Base-by-base conservation (phyloP, 2,888 invertebrate genomes). In the Apoderus coryli region DNA sequence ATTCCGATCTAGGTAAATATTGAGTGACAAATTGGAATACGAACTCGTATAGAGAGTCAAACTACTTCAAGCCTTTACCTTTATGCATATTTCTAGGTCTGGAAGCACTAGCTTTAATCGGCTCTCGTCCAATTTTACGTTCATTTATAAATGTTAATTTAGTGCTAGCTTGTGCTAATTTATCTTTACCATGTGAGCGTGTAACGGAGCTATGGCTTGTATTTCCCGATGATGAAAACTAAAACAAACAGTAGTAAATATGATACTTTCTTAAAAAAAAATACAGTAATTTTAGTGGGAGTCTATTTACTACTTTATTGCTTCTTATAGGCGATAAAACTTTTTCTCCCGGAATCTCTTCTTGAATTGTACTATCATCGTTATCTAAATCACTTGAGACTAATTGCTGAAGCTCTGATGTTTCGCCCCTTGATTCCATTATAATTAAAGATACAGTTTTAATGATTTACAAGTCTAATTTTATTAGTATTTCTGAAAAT, bases 351-450 rank as follows among this genome's bases (percentile, higher is more conserved):
- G 45, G 46, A 12, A 49, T 35, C 35, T 58, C 58, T 34, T 56
- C 56, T 41, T 57, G 57, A 24, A 50, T 47, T 25, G 53, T 53
- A 35, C 56, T 58, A 39, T 59, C 58, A 33, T 60, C 60, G 38
- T 58, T 57, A 42, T 58, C 59, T 12, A 54, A 54, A 42, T 60
- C 60, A 41, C 58, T 59, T 6, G 57, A 56, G 15, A 60, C 60
- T 35, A 60, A 42, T 40, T 60, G 60, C 39, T 60, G 57, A 14
- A 59, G 42, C 44, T 60, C 60, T 11, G 53, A 54, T n/a, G 56
- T 56, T 45, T 60, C 59, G 15, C 52, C 53, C 37, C 54, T 44
- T 15, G 57, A 52, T 47, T 60, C 60, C 59, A 59, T 59, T n/a
- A n/a, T n/a, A n/a, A n/a, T n/a, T n/a, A n/a, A n/a, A n/a, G n/a